Evolutionary conservation across 2,888 invertebrate genomes (phyloP).

Genomic region (Teleogryllus oceanicus): DNA sequence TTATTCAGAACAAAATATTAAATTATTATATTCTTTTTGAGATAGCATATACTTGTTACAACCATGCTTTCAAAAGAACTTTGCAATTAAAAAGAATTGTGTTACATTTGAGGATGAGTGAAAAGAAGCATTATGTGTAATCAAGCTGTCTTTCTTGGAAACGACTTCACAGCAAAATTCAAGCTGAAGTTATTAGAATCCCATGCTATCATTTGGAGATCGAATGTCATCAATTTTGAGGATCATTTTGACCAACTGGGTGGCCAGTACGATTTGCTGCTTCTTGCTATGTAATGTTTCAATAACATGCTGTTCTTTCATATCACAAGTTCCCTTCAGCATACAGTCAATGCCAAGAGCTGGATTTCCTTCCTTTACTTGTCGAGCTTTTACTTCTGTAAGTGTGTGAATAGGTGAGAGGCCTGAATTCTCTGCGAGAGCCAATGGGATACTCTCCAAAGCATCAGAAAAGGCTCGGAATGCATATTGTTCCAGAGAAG

Average conservation of each 20-base stretch:
- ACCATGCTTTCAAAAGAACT: too few relatives aligned
- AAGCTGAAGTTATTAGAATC: neutral
- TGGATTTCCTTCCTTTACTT: constrained; percentile 78
- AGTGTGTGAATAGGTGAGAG: constrained; percentile 88
- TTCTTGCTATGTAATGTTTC: constrained; percentile 96
- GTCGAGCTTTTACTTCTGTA: constrained; percentile 85
- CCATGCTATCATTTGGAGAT: constrained; percentile 49
- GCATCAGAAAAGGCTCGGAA: constrained; percentile 95
- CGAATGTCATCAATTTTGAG: constrained; percentile 97
- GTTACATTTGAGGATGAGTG: too few relatives aligned
- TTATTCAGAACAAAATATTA: too few relatives aligned
- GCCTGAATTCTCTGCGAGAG: constrained; percentile 95
- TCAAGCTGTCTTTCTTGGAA: too few relatives aligned
- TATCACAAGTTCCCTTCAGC: constrained; percentile 77
- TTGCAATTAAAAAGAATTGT: too few relatives aligned
- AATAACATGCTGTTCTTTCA: constrained; percentile 92
- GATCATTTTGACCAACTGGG: constrained; percentile 99
- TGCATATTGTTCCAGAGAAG: constrained; percentile 95
- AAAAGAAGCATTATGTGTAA: too few relatives aligned
- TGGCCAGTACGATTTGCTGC: constrained; percentile 93
- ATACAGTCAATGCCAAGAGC: constrained; percentile 94
- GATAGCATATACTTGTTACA: too few relatives aligned
- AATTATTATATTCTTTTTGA: too few relatives aligned
- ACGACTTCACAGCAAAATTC: too few relatives aligned
- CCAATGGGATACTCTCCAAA: constrained; percentile 88